Percentiles rank a stretch among this genome's conserved stretches.
phyloP scores from a whole-genome alignment of 2,113 vertebrate species.

The Eira barbara region DNA sequence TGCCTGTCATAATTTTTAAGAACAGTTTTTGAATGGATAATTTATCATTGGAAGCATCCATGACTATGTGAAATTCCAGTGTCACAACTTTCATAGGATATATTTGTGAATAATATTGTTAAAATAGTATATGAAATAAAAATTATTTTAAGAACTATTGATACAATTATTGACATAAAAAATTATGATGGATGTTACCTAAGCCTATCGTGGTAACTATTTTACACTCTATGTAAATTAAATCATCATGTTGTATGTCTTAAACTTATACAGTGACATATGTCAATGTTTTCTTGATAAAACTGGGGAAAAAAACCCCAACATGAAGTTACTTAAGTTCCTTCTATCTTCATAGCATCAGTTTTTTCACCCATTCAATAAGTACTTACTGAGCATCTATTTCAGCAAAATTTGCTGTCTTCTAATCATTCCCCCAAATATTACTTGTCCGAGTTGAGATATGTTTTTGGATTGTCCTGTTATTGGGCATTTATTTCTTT shows the following conservation, averaged over 20 bases:
- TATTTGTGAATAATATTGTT: background rate
- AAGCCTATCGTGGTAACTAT: background rate
- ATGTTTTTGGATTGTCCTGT: background rate
- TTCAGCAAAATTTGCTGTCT: background rate
- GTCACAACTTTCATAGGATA: background rate
- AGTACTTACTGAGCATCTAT: background rate
- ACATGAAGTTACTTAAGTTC: background rate
- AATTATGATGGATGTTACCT: background rate
- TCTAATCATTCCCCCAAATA: background rate
- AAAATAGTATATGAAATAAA: background rate
- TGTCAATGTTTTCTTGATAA: background rate
- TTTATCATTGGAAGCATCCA: background rate
- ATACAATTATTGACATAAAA: no score
- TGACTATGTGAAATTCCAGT: background rate
- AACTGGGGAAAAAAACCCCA: background rate
- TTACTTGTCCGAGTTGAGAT: background rate
- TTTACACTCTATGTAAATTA: background rate
- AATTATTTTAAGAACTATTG: background rate
- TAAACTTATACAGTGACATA: background rate
- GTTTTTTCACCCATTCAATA: background rate
- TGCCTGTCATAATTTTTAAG: constrained; percentile 8
- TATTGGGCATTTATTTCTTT: background rate
- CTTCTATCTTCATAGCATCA: background rate
- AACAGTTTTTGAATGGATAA: background rate
- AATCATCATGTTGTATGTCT: background rate